A percentile compares a stretch with the other conserved stretches of the same genome.
phyloP scores from a whole-genome alignment of 2,113 vertebrate species.

The Sakesphorus luctuosus region DNA sequence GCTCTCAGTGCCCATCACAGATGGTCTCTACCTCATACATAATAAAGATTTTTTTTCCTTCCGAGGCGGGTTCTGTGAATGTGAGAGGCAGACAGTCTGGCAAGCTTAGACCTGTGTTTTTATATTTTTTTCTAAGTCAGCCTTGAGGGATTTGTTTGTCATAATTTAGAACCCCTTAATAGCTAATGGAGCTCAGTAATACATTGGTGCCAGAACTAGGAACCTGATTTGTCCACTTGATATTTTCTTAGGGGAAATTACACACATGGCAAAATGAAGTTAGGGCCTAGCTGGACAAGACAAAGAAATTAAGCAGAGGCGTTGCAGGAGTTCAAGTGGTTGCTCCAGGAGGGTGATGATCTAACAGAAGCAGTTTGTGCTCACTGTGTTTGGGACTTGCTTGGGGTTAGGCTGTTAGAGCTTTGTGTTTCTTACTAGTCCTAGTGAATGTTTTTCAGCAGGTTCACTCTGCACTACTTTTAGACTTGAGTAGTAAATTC shows the following conservation, averaged over 20 bases:
- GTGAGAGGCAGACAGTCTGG: slow-evolving; percentile 19
- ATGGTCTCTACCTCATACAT: slow-evolving; percentile 57
- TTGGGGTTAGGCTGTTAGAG: neutral
- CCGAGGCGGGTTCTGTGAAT: neutral
- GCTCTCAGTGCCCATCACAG: neutral
- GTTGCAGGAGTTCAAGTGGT: neutral
- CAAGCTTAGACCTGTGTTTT: slow-evolving; percentile 40
- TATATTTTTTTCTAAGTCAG: slow-evolving; percentile 1
- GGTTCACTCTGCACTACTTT: neutral
- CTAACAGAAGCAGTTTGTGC: neutral
- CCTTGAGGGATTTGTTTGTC: slow-evolving; percentile 9
- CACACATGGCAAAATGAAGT: neutral
- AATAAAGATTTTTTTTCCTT: neutral
- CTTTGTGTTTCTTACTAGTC: neutral
- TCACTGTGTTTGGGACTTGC: neutral
- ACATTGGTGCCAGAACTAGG: neutral
- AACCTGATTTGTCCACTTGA: neutral
- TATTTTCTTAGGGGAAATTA: neutral
- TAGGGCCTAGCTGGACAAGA: neutral
- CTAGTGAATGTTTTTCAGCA: neutral
- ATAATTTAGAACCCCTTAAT: neutral
- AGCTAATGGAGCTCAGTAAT: neutral
- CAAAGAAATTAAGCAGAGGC: neutral
- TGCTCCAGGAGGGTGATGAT: neutral
- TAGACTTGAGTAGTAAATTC: neutral